Evolutionary conservation across 1,140 invertebrate species (phyloP), one percentile per base, ranked within the genome.

Genomic region (Stratiolaelaps scimitus): DNA sequence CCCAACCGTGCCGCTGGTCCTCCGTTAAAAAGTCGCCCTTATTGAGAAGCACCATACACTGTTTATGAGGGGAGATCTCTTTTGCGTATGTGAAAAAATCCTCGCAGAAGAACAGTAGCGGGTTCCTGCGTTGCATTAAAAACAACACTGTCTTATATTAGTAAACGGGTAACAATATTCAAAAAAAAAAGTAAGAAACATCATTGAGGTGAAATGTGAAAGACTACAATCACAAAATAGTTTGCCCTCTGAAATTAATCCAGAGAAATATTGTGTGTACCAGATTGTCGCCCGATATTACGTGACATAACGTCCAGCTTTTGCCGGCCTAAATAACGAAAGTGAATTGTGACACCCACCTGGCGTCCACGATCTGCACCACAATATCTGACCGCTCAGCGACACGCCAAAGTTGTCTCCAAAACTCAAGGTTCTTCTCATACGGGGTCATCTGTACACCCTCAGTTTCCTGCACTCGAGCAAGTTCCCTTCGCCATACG

Each of bases 341-440:
- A n/a, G n/a, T n/a, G n/a, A n/a, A n/a, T n/a, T 40, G 4, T 40
- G 34, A 20, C 17, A 60, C 4, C 34, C 23, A 60, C 53, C 53
- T 60, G 1, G 90, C 92, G 81, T 99, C 96, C 0, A 98, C 84
- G 71, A 98, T 92, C 74, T 98, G 91, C 13, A 98, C 83, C 30
- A 98, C 78, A 47, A 98, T 81, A 79, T 99, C 91, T 73, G 91
- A 83, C 71, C 89, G 84, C 75, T 99, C 96, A 19, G 98, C 82
- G 1, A 98, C 95, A 71, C 95, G 81, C 96, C 96, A 99, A 6
- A 99, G 75, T 76, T 99, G 95, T 46, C 93, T 81, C 96, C 96
- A 99, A 69, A 98, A 89, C 75, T 98, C 93, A 19, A 98, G 77
- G 78, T 99, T 99, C 70, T 92, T 88, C 74, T 99, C 96, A 78